phyloP scores from a whole-genome alignment of 2,113 vertebrate species.

The Urocynchramus pylzowi region DNA sequence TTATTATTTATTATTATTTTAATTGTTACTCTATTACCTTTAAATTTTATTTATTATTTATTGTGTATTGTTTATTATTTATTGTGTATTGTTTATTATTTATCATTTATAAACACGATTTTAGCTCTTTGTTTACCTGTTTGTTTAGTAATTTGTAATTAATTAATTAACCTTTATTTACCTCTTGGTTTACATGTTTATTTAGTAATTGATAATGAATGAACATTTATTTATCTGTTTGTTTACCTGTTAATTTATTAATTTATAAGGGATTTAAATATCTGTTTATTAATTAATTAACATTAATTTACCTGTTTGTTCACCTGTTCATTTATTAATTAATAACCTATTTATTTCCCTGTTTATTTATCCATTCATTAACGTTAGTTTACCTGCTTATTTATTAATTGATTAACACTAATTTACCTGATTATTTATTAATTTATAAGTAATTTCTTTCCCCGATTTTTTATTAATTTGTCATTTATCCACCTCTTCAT shows the following conservation, averaged over 20 bases:
- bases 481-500: too few species aligned
- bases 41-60: not conserved
- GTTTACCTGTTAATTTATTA: not conserved
- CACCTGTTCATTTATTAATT: not conserved
- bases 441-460: fast-evolving
- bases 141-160: not conserved
- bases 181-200: too few species aligned
- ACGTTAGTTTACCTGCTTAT: not conserved
- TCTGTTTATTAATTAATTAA: not conserved
- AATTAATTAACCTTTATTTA: not conserved
- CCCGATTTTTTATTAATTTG: not conserved
- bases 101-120: not conserved
- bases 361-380: not conserved
- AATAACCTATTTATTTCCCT: fast-evolving
- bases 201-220: not conserved
- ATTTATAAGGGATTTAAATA: too few species aligned
- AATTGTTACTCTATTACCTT: not conserved
- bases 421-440: not conserved
- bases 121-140: not conserved
- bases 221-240: not conserved
- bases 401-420: not conserved
- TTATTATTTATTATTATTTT: not conserved
- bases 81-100: too few species aligned
- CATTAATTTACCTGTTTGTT: not conserved
- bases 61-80: too few species aligned